phyloP scores from a whole-genome alignment of 2,113 vertebrate genomes.

The Pleuronectes platessa region DNA sequence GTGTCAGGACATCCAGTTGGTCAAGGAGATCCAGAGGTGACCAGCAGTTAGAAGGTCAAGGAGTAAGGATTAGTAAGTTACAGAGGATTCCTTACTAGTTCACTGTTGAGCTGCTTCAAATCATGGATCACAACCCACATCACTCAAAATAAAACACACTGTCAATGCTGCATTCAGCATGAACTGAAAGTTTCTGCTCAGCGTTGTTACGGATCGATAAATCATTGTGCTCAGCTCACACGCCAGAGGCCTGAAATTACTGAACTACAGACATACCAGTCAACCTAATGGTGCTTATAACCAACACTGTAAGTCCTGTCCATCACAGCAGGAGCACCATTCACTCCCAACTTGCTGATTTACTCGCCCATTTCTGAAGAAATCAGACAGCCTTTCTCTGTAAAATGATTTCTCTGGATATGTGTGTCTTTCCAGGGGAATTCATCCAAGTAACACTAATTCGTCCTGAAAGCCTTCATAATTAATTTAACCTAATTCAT shows the following conservation, averaged over 20 bases:
- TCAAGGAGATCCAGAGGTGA: background rate
- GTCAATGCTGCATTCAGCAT: background rate
- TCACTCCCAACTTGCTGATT: background rate
- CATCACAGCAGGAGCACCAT: constrained; percentile 18
- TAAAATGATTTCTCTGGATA: constrained; percentile 18
- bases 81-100: background rate
- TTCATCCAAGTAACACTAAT: constrained; percentile 25
- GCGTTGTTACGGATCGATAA: background rate
- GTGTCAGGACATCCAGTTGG: background rate
- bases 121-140: background rate
- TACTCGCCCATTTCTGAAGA: background rate
- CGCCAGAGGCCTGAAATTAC: background rate
- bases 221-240: background rate
- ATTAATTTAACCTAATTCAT: constrained; percentile 55
- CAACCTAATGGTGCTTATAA: constrained; percentile 15
- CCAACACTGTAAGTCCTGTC: constrained; percentile 17
- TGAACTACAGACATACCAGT: background rate
- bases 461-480: constrained; percentile 45
- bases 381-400: background rate
- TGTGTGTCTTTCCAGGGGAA: constrained; percentile 15
- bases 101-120: background rate
- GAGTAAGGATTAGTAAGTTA: background rate
- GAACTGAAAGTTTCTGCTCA: background rate
- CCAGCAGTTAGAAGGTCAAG: background rate
- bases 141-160: too few species aligned